Base-by-base conservation (phyloP, 2,797 vertebrate species). In the Poecilia velifera region DNA sequence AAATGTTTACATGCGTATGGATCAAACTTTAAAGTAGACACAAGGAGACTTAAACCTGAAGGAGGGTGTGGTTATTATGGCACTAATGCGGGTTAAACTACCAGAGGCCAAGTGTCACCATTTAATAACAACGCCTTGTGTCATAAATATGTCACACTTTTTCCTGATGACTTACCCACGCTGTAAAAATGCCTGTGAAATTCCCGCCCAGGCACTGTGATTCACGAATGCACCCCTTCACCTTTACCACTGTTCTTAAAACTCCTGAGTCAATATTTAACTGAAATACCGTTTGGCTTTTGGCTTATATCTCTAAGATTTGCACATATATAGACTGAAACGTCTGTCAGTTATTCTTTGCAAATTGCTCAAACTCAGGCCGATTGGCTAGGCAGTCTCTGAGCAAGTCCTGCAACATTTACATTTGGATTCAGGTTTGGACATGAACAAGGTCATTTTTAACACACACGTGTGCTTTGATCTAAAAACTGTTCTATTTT, bases 1-100 rank as follows among this genome's bases (percentile, higher is more conserved):
- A 77, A 78, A 72, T 73, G 72, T 53, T 80, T 76, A 25, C 46
- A 80, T 78, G 64, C 72, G 41, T 49, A 12, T 34, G 22, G 73
- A 13, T 34, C 22, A 62, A 73, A 66, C 34, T 76, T 68, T 1
- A 6, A 51, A 8, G 41, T 3, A 12, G 49, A 73, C 45, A 81
- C 28, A 18, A 46, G 25, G 41, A 22, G 16, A n/a, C 10, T 28
- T 71, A 45, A 45, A 45, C 41, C 68, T 71, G 22, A 25, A n/a
- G 28, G 53, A 31, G 72, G 70, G 76, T 46, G 53, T 46, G 70
- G 70, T 14, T 28, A 68, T 53, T 55, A 53, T 31, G 20, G 45
- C 20, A 72, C 41, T 72, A 59, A 59, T 46, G 28, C 34, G 22
- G 39, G 68, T 59, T 72, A 45, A 45, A 78, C 76, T 43, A 43